Percentiles rank a stretch among this genome's conserved stretches.
Conservation (phyloP, 2,113 vertebrate species). For the Tauraco erythrolophus region DNA sequence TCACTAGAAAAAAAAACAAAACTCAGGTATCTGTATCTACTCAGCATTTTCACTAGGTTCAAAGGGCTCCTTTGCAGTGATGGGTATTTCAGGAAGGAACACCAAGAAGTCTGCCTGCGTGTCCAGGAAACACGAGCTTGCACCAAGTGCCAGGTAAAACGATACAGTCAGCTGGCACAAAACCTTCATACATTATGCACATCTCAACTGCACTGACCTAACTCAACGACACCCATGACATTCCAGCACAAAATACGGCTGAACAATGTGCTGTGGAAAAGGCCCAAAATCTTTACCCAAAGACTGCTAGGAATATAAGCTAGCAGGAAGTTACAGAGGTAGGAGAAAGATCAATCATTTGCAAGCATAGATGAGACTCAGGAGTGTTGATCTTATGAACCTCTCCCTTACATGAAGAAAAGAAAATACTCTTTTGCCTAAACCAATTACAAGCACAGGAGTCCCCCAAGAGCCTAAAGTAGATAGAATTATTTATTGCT, state of each 20-base stretch:
- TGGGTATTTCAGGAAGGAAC: not conserved
- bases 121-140: not conserved
- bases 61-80: not conserved
- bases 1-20: not conserved
- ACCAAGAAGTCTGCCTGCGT: not conserved
- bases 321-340: not conserved
- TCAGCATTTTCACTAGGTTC: not conserved
- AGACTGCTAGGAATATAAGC: not conserved
- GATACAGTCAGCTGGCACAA: not conserved
- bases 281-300: not conserved
- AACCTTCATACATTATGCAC: not conserved
- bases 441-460: not conserved
- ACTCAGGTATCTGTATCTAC: not conserved
- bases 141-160: not conserved
- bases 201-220: not conserved
- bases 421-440: not conserved
- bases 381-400: not conserved
- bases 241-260: not conserved
- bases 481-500: not conserved
- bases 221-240: accelerated
- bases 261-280: not conserved
- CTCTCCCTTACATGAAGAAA: accelerated
- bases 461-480: not conserved
- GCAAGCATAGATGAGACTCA: not conserved
- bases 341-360: not conserved